Base-by-base conservation (phyloP, 2,113 vertebrate genomes). In the Origma solitaria region DNA sequence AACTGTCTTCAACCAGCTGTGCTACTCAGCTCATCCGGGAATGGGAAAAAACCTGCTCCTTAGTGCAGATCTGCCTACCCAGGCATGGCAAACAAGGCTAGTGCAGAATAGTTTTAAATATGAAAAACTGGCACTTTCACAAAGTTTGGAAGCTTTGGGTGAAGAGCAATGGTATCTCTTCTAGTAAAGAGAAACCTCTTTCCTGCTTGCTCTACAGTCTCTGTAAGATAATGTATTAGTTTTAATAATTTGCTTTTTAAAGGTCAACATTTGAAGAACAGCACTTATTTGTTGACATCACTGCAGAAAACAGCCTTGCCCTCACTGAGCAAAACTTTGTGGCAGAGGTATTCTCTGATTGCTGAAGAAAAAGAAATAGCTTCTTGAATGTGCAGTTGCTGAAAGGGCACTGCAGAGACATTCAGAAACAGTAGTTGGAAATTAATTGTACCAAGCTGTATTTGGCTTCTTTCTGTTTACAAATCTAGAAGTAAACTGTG, bases 1-100 rank as follows among this genome's bases (percentile, higher is more conserved):
- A 97, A 93, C 81, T 95, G 86, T 79, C 94, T 95, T 94, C 94
- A 94, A 78, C 92, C 94, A 95, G 92, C 96, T 97, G 94, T 95
- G 94, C 96, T 72, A 33, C 81, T 87, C 80, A 75, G 60, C 7
- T 95, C 95, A 86, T 89, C 66, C 82, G 96, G 94, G 95, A 94
- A 88, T 86, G 84, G 65, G 83, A n/a, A 45, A 40, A 85, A 93
- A 89, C 86, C 75, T 57, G 33, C 58, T 87, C 88, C 91, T 69
- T 27, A 88, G 94, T 38, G 49, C 25, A 50, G 62, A 82, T 94
- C 81, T 5, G 37, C 85, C 71, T 57, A 79, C 71, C 75, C 90
- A 77, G 83, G 86, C 86, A 86, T 86, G 70, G 73, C 11, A 69
- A 92, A 86, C 61, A 31, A 90, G 75, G 50, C 47, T 15, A 47